Conservation (phyloP, 2,888 invertebrate species). For the Dasypolia templi region DNA sequence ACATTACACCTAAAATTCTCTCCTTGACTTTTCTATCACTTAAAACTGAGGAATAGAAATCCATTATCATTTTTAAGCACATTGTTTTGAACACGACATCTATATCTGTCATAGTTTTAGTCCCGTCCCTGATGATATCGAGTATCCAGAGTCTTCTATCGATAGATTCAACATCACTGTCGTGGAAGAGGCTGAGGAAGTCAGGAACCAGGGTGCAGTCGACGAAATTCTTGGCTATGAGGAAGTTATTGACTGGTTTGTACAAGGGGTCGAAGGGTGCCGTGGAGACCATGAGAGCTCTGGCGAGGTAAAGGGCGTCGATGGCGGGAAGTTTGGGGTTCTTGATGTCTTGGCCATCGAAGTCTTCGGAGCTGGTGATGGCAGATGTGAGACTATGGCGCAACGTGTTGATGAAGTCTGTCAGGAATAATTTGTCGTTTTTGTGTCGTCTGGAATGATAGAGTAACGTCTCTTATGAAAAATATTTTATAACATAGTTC, state of each 20-base stretch:
- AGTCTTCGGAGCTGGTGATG: slow-evolving; percentile 67
- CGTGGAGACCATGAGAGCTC: slow-evolving; percentile 92
- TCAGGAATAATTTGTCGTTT: slow-evolving; percentile 92
- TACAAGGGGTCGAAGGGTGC: slow-evolving; percentile 95
- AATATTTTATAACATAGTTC: neutral
- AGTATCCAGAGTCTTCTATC: slow-evolving; percentile 95
- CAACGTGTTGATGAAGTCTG: slow-evolving; percentile 92
- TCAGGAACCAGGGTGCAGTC: slow-evolving; percentile 96
- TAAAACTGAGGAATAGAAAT: slow-evolving; percentile 92
- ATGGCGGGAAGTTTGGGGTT: slow-evolving; percentile 90
- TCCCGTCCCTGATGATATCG: slow-evolving; percentile 93
- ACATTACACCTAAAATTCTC: slow-evolving; percentile 92
- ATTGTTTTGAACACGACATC: slow-evolving; percentile 93
- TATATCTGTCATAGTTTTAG: slow-evolving; percentile 94
- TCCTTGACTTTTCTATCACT: slow-evolving; percentile 92
- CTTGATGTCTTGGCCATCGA: slow-evolving; percentile 67
- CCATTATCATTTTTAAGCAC: slow-evolving; percentile 94
- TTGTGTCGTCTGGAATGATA: slow-evolving; percentile 85
- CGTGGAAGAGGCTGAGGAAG: slow-evolving; percentile 95
- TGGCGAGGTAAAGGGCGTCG: slow-evolving; percentile 93
- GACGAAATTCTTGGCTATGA: slow-evolving; percentile 94
- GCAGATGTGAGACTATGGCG: slow-evolving; percentile 91
- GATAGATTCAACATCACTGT: slow-evolving; percentile 92
- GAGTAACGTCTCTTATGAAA: neutral
- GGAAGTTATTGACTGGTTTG: slow-evolving; percentile 93